phyloP scores from a whole-genome alignment of 2,113 vertebrate genomes.

The Xyliphius kryptos region DNA sequence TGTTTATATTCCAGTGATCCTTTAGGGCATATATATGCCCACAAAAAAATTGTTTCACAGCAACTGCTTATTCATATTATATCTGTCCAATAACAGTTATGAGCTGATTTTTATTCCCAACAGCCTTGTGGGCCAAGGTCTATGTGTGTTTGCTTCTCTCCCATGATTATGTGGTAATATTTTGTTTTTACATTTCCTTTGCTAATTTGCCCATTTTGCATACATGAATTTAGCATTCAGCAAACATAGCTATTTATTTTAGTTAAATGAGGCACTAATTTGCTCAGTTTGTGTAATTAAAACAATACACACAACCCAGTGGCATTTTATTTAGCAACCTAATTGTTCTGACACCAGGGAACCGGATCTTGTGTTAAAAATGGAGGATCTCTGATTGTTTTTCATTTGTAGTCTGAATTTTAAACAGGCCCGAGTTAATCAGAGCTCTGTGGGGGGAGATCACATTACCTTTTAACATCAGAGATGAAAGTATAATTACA shows the following conservation, averaged over 20 bases:
- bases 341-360: slow-evolving; percentile 96
- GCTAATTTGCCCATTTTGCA: slow-evolving; percentile 51
- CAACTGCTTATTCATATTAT: neutral
- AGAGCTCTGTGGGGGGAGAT: slow-evolving; percentile 88
- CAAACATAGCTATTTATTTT: slow-evolving; percentile 83
- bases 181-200: slow-evolving; percentile 51
- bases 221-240: slow-evolving; percentile 63
- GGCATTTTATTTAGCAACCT: slow-evolving; percentile 97
- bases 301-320: slow-evolving; percentile 80
- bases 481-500: slow-evolving; percentile 93
- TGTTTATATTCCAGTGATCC: too few species aligned
- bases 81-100: neutral
- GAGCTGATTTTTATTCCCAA: neutral
- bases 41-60: slow-evolving; percentile 10
- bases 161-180: slow-evolving; percentile 43
- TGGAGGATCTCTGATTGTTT: slow-evolving; percentile 84
- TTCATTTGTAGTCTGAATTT: slow-evolving; percentile 94
- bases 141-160: too few species aligned
- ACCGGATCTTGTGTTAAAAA: slow-evolving; percentile 66
- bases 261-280: slow-evolving; percentile 82
- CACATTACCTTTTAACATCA: slow-evolving; percentile 93
- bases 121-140: too few species aligned
- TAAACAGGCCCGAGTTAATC: slow-evolving; percentile 95
- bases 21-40: too few species aligned
- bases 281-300: slow-evolving; percentile 88